Base-by-base conservation (phyloP, 2,797 vertebrate genomes). In the Schizothorax lantsangensis region DNA sequence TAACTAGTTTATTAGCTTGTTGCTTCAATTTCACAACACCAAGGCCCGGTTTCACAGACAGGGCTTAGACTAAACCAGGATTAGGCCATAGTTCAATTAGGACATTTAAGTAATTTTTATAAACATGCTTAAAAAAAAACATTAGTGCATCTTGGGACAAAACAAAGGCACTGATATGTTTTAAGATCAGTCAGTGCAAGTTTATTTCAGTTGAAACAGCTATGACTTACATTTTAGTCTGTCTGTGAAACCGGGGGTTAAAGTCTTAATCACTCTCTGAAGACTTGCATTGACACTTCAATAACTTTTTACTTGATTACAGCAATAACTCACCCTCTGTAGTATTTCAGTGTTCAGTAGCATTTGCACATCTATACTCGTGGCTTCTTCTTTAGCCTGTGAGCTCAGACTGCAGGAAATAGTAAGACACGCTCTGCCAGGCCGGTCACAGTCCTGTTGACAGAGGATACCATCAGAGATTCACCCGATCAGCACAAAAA, bases 261-360 rank as follows among this genome's bases (percentile, higher is more conserved):
- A 33, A 10, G 15, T 74, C 15, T 19, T 5, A 30, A 30, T 49
- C 19, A 40, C 6, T 21, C 7, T n/a, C 57, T 62, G 10, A 5
- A 26, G 72, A 30, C 43, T 49, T 33, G 73, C 30, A 23, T 14
- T 57, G 21, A 78, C 49, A 78, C 23, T 38, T 15, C 33, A 15
- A 9, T 38, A 57, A n/a, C 21, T n/a, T 54, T 21, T 30, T 6
- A 33, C 19, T 40, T 15, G 12, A 40, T 79, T n/a, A 11, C 14
- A 2, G 23, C 23, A 40, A 2, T 52, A 54, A 87, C 90, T n/a
- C 92, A 99, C 98, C 96, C 95, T 97, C 87, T 98, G 99, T 74
- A 99, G 89, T 87, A 99, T 98, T 93, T 99, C 98, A 0, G 98
- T 99, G 94, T 99, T 99, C 88, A 99, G 96, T 45, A 99, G 95